Base-by-base conservation (phyloP, 2,888 invertebrate species). In the Tipula unca region DNA sequence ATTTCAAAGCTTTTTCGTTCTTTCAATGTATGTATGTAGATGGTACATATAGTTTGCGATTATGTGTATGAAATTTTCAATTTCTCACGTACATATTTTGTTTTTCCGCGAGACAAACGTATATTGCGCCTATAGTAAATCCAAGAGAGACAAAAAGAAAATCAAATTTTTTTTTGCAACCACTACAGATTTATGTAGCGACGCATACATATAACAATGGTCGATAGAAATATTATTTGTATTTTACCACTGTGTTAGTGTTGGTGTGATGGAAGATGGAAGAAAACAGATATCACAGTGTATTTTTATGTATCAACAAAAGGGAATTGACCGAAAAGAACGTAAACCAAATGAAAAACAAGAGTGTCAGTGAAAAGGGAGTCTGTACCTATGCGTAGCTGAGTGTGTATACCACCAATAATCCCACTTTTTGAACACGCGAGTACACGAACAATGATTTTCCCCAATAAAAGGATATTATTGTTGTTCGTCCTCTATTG, bases 301-400 rank as follows among this genome's bases (percentile, higher is more conserved):
- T 10, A 25, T 69, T 6, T 32, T 32, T n/a, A n/a, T n/a, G 8
- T 69, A 69, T 25, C 69, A 25, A 69, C 20, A 69, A 83, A 83
- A 83, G 83, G 83, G 83, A 83, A 83, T 83, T 83, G 83, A 83
- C 83, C 83, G 83, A 83, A 83, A 83, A 32, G 35, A 83, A 83
- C 29, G 25, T 32, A 83, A 83, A 83, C 83, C n/a, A 83, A 32
- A 83, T 35, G 17, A 83, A 83, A 32, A 83, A 29, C 14, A 83
- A 29, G 32, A 25, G n/a, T n/a, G 6, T n/a, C n/a, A n/a, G 32
- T 32, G 32, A 35, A 83, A 83, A 83, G 29, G 35, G 83, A 83
- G 83, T 83, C 83, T 83, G 83, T 32, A 14, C 32, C 29, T 35
- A 35, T 83, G 29, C 29, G 32, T 32, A 32, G 13, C 13, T 29